Evolutionary conservation across 2,113 vertebrate species (phyloP).

Genomic region (Lepisosteus osseus): DNA sequence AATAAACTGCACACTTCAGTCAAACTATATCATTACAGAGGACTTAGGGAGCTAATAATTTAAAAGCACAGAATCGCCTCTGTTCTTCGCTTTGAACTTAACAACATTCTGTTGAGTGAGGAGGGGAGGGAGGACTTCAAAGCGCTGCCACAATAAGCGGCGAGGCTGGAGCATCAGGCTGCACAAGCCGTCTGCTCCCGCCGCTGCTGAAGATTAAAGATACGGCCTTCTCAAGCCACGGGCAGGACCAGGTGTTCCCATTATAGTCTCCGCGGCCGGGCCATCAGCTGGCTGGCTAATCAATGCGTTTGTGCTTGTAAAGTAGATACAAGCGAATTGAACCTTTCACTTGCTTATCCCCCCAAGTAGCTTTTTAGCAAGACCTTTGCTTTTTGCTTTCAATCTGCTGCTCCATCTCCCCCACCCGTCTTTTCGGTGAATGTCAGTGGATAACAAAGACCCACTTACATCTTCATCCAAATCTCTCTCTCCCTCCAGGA

Average conservation of each 20-base stretch:
- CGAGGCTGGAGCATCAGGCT: constrained; percentile 65
- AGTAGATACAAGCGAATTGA: constrained; percentile 42
- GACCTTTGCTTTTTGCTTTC: constrained; percentile 31
- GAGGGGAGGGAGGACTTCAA: constrained; percentile 70
- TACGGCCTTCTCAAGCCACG: constrained; percentile 56
- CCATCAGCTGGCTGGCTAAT: constrained; percentile 58
- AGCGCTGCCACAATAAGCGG: constrained; percentile 72
- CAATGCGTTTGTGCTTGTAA: constrained; percentile 48
- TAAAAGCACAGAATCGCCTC: constrained; percentile 81
- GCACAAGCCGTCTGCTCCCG: constrained; percentile 65
- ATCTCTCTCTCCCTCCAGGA: constrained; percentile 59
- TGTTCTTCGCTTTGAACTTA: constrained; percentile 83
- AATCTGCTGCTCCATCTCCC: constrained; percentile 47
- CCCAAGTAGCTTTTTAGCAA: too few relatives aligned
- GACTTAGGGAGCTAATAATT: constrained; percentile 86
- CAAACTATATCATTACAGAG: constrained; percentile 86
- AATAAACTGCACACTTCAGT: constrained; percentile 88
- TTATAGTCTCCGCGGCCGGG: constrained; percentile 37
- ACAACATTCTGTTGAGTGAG: constrained; percentile 82
- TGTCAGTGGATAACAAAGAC: constrained; percentile 61
- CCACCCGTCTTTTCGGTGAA: constrained; percentile 48
- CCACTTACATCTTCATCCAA: constrained; percentile 63
- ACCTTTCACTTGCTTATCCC: constrained; percentile 14
- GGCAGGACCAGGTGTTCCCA: constrained; percentile 56
- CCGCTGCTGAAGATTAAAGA: constrained; percentile 64